These are phyloP conservation scores for Excalfactoria chinensis DNA, from an alignment of 2,113 vertebrate genomes.

Conservation along the genomic window DNA sequence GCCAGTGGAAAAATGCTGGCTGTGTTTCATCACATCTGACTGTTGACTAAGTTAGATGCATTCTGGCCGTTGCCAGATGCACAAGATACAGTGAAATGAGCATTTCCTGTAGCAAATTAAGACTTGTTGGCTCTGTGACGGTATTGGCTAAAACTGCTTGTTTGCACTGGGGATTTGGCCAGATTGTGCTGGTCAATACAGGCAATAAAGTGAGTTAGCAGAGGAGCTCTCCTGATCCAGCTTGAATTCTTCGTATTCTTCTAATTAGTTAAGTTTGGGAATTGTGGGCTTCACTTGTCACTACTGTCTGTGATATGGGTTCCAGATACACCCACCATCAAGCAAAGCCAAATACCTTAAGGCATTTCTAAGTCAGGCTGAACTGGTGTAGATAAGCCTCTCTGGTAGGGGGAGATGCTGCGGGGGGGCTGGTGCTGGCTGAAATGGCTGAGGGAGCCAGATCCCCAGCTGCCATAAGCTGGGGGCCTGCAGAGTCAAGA, in stretches of 20 bases:
- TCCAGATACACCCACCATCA: not conserved
- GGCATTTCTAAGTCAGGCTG: not conserved
- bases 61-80: slow-evolving; percentile 68
- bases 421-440: not conserved
- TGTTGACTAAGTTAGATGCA: slow-evolving; percentile 68
- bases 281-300: not conserved
- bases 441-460: not conserved
- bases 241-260: not conserved
- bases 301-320: not conserved
- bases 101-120: slow-evolving; percentile 71
- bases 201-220: slow-evolving; percentile 50
- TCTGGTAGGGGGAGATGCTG: not conserved
- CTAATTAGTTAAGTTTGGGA: slow-evolving; percentile 8
- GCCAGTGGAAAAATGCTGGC: slow-evolving; percentile 63
- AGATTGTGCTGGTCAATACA: slow-evolving; percentile 68
- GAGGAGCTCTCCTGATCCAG: slow-evolving; percentile 2
- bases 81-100: slow-evolving; percentile 70
- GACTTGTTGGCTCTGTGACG: slow-evolving; percentile 53
- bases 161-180: slow-evolving; percentile 66
- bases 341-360: not conserved
- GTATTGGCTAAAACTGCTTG: slow-evolving; percentile 61
- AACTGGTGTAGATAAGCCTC: not conserved
- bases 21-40: slow-evolving; percentile 72
- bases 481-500: not conserved
- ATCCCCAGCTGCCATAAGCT: fast-evolving